Conservation (phyloP, 2,113 vertebrate genomes). For the Progne subis region DNA sequence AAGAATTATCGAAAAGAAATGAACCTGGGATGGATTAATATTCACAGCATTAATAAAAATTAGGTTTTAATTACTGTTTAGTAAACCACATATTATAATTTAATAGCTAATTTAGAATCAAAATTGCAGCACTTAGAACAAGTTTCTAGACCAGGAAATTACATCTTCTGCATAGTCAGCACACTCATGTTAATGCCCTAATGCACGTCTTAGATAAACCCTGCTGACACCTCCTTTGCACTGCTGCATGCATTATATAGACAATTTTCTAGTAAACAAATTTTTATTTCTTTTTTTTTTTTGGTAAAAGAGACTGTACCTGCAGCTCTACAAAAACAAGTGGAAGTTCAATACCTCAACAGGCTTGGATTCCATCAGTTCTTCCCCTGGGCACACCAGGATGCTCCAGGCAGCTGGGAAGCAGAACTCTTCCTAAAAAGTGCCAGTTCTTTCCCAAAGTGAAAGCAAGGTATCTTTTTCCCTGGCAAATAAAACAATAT, state of each 20-base stretch:
- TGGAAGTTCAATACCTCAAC: background rate
- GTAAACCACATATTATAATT: constrained; percentile 22
- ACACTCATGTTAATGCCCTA: background rate
- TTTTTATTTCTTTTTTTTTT: background rate
- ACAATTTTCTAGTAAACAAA: background rate
- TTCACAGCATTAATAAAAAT: constrained; percentile 52
- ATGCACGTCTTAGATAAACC: background rate
- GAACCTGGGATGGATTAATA: background rate
- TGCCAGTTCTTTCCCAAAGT: background rate
- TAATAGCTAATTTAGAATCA: constrained; percentile 12
- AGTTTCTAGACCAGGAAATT: background rate
- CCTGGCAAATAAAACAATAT: background rate
- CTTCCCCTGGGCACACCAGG: background rate
- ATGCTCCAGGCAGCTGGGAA: background rate
- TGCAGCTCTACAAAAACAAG: background rate
- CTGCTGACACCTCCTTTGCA: background rate
- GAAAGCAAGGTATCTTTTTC: background rate
- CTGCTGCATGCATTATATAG: background rate
- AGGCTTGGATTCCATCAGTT: background rate
- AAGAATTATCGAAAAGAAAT: background rate
- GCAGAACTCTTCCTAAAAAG: background rate
- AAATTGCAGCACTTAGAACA: background rate
- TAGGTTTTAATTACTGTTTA: constrained; percentile 47
- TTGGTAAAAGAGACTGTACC: background rate
- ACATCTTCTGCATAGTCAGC: background rate